A percentile compares a stretch with the other conserved stretches of the same genome.
These are phyloP conservation scores for Anastrepha ludens DNA, from an alignment of 1,140 invertebrate species.

Conservation along the genomic window DNA sequence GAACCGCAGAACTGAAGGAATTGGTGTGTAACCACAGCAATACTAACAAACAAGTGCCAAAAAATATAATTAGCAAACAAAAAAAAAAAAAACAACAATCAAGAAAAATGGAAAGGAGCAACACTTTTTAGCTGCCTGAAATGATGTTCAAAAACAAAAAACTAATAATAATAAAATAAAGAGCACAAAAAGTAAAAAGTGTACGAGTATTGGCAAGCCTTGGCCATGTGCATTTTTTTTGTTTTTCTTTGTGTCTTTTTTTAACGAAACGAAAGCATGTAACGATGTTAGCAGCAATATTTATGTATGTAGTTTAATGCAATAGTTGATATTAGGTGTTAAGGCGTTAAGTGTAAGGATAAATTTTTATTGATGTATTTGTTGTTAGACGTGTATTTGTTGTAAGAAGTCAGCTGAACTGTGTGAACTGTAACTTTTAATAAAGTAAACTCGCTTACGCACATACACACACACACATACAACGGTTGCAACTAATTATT, in stretches of 20 bases:
- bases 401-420: not conserved
- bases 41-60: conserved; percentile 35
- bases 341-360: not conserved
- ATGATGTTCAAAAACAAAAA: too few species aligned
- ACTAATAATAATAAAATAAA: not conserved
- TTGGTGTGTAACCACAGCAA: conserved; percentile 14
- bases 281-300: conserved; percentile 29
- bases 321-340: conserved; percentile 3
- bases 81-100: not conserved
- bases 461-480: not conserved
- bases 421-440: not conserved
- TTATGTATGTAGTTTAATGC: conserved; percentile 9
- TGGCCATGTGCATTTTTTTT: not conserved
- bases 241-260: too few species aligned
- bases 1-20: not conserved
- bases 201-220: not conserved
- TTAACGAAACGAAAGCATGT: not conserved
- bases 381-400: not conserved
- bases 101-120: not conserved
- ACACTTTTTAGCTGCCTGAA: too few species aligned
- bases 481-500: not conserved
- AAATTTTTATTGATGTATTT: not conserved
- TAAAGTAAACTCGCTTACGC: not conserved
- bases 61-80: conserved; percentile 19
- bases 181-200: not conserved